Evolutionary conservation across 2,113 vertebrate genomes (phyloP), one percentile per base, ranked within the genome.

Genomic region (Recurvirostra avosetta): DNA sequence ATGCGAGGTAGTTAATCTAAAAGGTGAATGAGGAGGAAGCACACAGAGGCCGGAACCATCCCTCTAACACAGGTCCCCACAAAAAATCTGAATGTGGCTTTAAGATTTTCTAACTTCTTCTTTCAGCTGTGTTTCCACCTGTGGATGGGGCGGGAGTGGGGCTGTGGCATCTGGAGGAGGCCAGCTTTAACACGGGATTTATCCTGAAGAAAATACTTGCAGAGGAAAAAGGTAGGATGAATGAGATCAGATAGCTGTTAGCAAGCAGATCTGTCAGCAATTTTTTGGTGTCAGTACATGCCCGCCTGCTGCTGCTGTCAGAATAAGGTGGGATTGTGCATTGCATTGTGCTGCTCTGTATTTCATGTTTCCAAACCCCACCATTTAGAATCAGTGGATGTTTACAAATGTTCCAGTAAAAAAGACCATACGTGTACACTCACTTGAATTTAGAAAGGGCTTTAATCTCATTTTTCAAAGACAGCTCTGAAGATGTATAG

Each of bases 211-310:
- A 80, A 67, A 87, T 50, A 74, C 38, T 93, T 80, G 34, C 41
- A 22, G 41, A 87, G 49, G 47, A 65, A 86, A 85, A 95, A 95
- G 88, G 94, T 97, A 97, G 25, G 86, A 32, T 49, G 61, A 89
- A 86, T 50, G 38, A 67, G 11, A 61, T 59, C 26, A 59, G 21
- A 32, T 30, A 58, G 22, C 18, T 73, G 29, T 40, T 81, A 84
- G 34, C 5, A 49, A 45, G 18, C 11, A 45, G 23, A 59, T 75
- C 30, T 76, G 36, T 49, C 32, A 74, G 58, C 8, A 19, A 36
- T 89, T 77, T 58, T 52, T 67, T 72, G 22, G 19, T 91, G 53
- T 72, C 18, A 29, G 7, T 47, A 23, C 15, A 18, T 26, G 61
- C 40, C 7, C 0, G 2, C 40, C 38, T 66, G 27, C 50, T 89